Conservation (phyloP, 2,797 vertebrate species). For the Spatula versicolor region DNA sequence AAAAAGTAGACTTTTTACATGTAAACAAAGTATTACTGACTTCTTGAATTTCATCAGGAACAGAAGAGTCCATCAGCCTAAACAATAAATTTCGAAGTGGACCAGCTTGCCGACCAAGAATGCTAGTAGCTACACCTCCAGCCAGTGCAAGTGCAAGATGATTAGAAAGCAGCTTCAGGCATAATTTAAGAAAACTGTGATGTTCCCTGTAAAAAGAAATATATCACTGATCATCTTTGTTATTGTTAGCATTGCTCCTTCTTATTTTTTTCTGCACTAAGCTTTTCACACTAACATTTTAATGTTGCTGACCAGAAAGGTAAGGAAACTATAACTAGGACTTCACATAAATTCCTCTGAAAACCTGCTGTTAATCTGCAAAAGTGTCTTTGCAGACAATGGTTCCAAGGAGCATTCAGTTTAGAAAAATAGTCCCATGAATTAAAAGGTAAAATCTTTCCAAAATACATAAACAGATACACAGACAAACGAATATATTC, state of each 20-base stretch:
- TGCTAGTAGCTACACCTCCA: conserved; percentile 87
- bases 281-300: neutral
- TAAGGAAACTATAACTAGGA: neutral
- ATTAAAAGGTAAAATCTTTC: neutral
- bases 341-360: neutral
- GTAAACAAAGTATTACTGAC: conserved; percentile 59
- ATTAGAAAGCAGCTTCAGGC: conserved; percentile 86
- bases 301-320: neutral
- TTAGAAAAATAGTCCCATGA: neutral
- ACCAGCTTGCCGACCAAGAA: conserved; percentile 85
- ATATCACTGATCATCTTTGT: neutral
- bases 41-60: conserved; percentile 88
- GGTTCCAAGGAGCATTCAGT: neutral
- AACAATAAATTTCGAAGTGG: conserved; percentile 85
- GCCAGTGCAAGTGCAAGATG: conserved; percentile 86
- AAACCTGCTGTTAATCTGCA: neutral
- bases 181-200: conserved; percentile 85
- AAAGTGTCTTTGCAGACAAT: neutral
- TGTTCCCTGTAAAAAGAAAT: conserved; percentile 79
- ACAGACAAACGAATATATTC: neutral
- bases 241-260: neutral
- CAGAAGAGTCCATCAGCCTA: conserved; percentile 86
- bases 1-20: neutral
- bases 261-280: neutral
- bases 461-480: neutral